Base-by-base conservation (phyloP, 2,113 vertebrate species). In the Centrocercus urophasianus region DNA sequence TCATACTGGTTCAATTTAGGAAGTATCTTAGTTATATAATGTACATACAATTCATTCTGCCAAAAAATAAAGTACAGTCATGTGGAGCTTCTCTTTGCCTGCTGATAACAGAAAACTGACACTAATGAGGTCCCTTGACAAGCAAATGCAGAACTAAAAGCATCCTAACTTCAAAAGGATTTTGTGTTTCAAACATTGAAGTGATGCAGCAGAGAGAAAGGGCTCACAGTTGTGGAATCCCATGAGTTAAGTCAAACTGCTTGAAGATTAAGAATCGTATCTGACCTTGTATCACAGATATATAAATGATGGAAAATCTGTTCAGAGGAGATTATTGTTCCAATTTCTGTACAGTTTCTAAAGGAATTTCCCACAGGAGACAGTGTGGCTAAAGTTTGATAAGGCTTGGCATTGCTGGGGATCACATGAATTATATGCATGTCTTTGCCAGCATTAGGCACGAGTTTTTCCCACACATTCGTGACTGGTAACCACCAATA, bases 51-150 rank as follows among this genome's bases (percentile, higher is more conserved):
- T 30, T 10, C 56, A 30, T 7, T 13, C 42, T 88, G 77, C 48
- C 54, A 76, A 82, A 85, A 87, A 72, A 38, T 4, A 50, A 12
- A 2, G 0, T 40, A 83, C 22, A 56, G 65, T 93, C 69, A 64
- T 70, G 73, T 76, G 48, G 74, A 94, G 70, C 64, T 95, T 50
- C 47, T 64, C 42, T 72, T 84, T 0, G 64, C 72, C 60, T 91
- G 82, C 80, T 93, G 83, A 59, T 91, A 93, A 57, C 70, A 75
- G 60, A 86, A 84, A 42, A 70, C 80, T 90, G 88, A 94, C 69
- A 66, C 71, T 88, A 93, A 93, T 95, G 94, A 95, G 66, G 69
- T 90, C 92, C 82, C 86, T 86, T 85, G 89, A 89, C 70, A 89
- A 90, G 66, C 50, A 91, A 87, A 83, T 34, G 38, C 75, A 89